phyloP scores from a whole-genome alignment of 1,140 invertebrate species.

The Pectinophora gossypiella region DNA sequence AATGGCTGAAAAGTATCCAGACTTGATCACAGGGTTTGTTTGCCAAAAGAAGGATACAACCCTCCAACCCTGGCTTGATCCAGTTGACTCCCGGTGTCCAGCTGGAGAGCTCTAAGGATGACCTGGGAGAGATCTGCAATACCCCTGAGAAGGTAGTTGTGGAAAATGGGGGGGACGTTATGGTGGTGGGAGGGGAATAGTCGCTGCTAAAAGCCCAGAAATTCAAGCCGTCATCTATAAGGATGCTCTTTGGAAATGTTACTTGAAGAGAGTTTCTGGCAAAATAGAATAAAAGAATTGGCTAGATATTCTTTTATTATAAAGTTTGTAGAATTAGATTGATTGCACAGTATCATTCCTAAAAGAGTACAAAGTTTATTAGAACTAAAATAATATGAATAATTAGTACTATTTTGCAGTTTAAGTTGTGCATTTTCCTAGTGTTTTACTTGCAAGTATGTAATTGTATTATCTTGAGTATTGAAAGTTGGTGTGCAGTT shows the following conservation, averaged over 20 bases:
- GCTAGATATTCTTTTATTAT: too few species aligned
- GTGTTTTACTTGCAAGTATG: too few species aligned
- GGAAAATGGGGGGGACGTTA: slow-evolving; percentile 90
- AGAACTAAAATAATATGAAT: too few species aligned
- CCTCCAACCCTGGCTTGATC: slow-evolving; percentile 81
- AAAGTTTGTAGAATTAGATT: too few species aligned
- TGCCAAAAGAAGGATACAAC: slow-evolving; percentile 84
- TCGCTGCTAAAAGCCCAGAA: slow-evolving; percentile 79
- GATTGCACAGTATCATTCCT: too few species aligned
- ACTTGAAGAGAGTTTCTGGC: slow-evolving; percentile 70
- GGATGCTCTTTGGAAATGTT: slow-evolving; percentile 86
- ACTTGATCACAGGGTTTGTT: slow-evolving; percentile 89
- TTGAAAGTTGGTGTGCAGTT: too few species aligned
- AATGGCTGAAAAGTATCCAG: slow-evolving; percentile 79
- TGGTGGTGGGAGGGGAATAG: slow-evolving; percentile 95
- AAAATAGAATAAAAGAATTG: slow-evolving; percentile 41
- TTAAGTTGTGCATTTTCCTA: too few species aligned
- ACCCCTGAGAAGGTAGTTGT: slow-evolving; percentile 87
- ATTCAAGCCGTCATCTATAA: slow-evolving; percentile 83
- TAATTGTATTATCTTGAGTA: too few species aligned
- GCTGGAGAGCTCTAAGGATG: slow-evolving; percentile 77
- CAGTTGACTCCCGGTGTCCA: slow-evolving; percentile 94
- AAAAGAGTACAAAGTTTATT: too few species aligned
- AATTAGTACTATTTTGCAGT: too few species aligned
- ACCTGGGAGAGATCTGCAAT: slow-evolving; percentile 87